Evolutionary conservation across 2,888 invertebrate species (phyloP).

Genomic region (Trachelus tabidus): DNA sequence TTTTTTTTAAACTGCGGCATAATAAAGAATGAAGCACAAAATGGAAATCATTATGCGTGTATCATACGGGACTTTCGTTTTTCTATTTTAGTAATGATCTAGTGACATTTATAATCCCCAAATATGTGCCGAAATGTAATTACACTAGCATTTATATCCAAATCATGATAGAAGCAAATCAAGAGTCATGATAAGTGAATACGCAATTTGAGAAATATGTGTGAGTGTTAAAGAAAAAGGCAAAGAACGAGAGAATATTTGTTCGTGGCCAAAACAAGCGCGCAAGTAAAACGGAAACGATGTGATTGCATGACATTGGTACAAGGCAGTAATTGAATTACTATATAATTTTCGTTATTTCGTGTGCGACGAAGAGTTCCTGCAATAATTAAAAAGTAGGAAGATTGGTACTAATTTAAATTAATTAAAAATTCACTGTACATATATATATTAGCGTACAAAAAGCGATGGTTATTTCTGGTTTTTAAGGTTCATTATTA

Average conservation of each 20-base stretch:
- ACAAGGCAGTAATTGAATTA: neutral
- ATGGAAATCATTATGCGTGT: neutral
- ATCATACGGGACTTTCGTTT: too few relatives aligned
- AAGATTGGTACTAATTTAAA: conserved; percentile 43
- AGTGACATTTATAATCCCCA: neutral
- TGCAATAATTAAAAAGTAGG: conserved; percentile 28
- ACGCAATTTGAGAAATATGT: neutral
- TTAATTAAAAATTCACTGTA: conserved; percentile 37
- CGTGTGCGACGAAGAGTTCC: conserved; percentile 41
- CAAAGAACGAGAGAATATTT: neutral
- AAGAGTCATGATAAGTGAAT: neutral
- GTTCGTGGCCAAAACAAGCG: neutral
- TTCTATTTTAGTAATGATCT: neutral
- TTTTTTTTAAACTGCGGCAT: neutral
- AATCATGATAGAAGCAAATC: neutral
- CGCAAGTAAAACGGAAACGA: neutral
- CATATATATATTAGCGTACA: conserved; percentile 28
- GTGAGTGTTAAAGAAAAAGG: neutral
- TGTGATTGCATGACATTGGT: neutral
- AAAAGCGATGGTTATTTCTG: conserved; percentile 23
- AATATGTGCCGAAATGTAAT: neutral
- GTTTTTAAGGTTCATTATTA: conserved; percentile 23
- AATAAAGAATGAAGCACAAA: neutral
- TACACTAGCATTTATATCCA: neutral
- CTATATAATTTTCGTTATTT: conserved; percentile 22